Evolutionary conservation across 2,797 vertebrate genomes (phyloP), one percentile per base, ranked within the genome.

Genomic region (Poecilia wingei): DNA sequence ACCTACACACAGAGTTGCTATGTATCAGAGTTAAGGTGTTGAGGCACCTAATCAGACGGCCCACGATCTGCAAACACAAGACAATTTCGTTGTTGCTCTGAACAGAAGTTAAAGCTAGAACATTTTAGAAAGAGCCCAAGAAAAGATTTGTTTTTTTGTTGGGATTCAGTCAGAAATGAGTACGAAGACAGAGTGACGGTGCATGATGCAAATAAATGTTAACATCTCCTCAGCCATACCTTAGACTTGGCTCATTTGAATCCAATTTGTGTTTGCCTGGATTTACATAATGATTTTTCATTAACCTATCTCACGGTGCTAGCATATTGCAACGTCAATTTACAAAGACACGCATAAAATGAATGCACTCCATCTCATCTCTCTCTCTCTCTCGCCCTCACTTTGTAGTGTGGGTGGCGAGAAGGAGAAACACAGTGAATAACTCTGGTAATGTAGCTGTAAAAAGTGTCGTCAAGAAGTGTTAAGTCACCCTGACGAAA

Each of bases 221-320:
- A 91, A 90, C 81, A 76, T 85, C 81, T 88, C 75, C 45, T 84
- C 79, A 84, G 80, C 77, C 79, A 88, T 87, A 92, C 89, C 84
- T 90, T 82, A 82, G 75, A 84, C 88, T 87, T 74, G 76, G 90
- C 83, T 79, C 76, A 81, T 81, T 82, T 53, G 53, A 76, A 79
- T 91, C 82, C 89, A 79, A 88, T 93, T 93, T 92, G 93, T 94
- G 94, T 96, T 94, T 90, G 90, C 89, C 80, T 91, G 87, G 87
- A 94, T 95, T 95, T 95, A 90, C 92, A 91, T 95, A 94, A 95
- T 75, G 80, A 90, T 92, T 93, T 90, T 87, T 88, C 88, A 92
- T 94, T 94, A 94, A 84, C 85, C 80, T 75, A 47, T 45, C 82
- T 88, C 89, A 90, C 82, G 79, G 83, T 20, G 28, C 84, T 85